A percentile compares a stretch with the other conserved stretches of the same genome.
These are phyloP conservation scores for Drosophila carrolli DNA, from an alignment of 1,140 invertebrate species.

Conservation along the genomic window DNA sequence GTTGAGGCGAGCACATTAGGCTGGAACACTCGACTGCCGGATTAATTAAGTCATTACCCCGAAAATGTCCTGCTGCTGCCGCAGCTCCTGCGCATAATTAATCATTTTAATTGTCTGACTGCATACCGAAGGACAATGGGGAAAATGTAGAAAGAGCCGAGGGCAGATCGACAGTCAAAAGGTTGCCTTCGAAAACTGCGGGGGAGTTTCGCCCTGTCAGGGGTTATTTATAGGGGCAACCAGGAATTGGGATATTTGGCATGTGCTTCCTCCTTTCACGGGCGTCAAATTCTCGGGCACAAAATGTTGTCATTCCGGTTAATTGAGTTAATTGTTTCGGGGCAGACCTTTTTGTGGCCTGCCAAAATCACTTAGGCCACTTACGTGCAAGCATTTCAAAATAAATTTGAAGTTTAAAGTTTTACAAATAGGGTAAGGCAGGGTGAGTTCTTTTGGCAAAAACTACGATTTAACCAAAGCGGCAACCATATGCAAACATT, in stretches of 20 bases:
- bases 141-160: constrained; percentile 11
- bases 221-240: constrained; percentile 68
- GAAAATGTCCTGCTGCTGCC: constrained; percentile 71
- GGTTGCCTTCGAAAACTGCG: constrained; percentile 31
- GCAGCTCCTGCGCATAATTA: constrained; percentile 67
- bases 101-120: constrained; percentile 75
- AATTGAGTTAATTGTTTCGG: constrained; percentile 41
- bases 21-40: constrained; percentile 62
- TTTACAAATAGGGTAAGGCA: not conserved
- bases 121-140: constrained; percentile 32
- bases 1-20: constrained; percentile 75
- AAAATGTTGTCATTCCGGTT: constrained; percentile 28
- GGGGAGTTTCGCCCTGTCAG: constrained; percentile 18
- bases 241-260: constrained; percentile 44
- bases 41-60: constrained; percentile 78
- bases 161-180: constrained; percentile 38
- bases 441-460: not conserved
- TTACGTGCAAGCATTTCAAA: constrained; percentile 1
- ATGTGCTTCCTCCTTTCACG: constrained; percentile 52
- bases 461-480: too few species aligned
- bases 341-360: constrained; percentile 11
- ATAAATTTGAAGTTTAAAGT: constrained; percentile 15
- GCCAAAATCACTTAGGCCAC: constrained; percentile 24
- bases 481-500: too few species aligned
- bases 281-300: constrained; percentile 35